Evolutionary conservation across 2,797 vertebrate genomes (phyloP).

Genomic region (Syngnathus acus): DNA sequence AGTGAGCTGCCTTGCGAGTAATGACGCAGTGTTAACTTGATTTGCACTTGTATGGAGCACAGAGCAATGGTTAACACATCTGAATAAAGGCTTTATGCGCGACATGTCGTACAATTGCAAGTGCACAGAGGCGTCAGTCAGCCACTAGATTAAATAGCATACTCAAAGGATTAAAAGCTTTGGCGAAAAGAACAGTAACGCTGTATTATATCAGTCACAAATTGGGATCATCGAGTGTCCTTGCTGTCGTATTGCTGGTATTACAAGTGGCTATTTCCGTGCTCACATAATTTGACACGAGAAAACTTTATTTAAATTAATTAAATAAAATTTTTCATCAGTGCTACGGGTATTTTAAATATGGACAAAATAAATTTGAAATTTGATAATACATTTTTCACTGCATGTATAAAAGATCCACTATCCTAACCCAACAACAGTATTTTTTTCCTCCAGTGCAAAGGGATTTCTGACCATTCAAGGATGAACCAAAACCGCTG

Average conservation of each 20-base stretch:
- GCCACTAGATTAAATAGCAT: slow-evolving; percentile 61
- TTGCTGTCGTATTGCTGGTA: slow-evolving; percentile 17
- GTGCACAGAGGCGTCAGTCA: slow-evolving; percentile 54
- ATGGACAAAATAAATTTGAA: too few relatives aligned
- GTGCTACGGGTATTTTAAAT: background rate
- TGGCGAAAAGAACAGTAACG: slow-evolving; percentile 42
- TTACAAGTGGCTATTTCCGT: background rate
- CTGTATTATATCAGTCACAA: slow-evolving; percentile 29
- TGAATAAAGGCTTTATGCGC: slow-evolving; percentile 62
- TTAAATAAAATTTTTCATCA: background rate
- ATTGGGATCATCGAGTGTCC: slow-evolving; percentile 46
- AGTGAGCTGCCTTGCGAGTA: slow-evolving; percentile 40
- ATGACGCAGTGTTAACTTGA: slow-evolving; percentile 66
- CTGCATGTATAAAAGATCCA: too few relatives aligned
- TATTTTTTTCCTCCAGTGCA: too few relatives aligned
- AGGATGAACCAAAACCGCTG: too few relatives aligned
- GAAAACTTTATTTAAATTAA: slow-evolving; percentile 9
- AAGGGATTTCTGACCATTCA: too few relatives aligned
- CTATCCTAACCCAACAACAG: too few relatives aligned
- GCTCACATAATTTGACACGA: slow-evolving; percentile 2
- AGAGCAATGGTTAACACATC: slow-evolving; percentile 64
- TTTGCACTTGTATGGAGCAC: slow-evolving; percentile 72
- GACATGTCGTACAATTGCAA: slow-evolving; percentile 51
- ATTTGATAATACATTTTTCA: too few relatives aligned
- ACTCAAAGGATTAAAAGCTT: slow-evolving; percentile 59